These are phyloP conservation scores for Drosophila orena DNA, from an alignment of 1,140 invertebrate genomes.

Conservation along the genomic window DNA sequence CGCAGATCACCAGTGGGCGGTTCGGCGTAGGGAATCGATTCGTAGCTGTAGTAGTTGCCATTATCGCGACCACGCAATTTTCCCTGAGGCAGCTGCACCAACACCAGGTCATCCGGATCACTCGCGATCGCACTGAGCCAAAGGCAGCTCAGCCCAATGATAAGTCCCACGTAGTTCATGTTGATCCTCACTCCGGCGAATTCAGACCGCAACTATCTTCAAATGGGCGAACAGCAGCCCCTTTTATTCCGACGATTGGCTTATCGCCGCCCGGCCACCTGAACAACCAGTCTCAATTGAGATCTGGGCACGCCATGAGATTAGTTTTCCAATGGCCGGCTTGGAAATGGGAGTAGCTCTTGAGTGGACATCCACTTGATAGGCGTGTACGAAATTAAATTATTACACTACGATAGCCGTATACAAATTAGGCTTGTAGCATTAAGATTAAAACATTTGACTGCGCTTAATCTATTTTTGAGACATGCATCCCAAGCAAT, in stretches of 20 bases:
- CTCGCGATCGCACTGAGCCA: slow-evolving; percentile 12
- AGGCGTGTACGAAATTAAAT: not conserved
- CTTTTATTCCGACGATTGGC: slow-evolving; percentile 25
- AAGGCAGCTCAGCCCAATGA: slow-evolving; percentile 15
- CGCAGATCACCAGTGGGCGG: slow-evolving; percentile 84
- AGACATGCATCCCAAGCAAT: slow-evolving; percentile 5
- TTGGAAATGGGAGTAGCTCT: not conserved
- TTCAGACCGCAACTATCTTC: slow-evolving; percentile 28
- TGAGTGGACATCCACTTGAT: slow-evolving; percentile 6
- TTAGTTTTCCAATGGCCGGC: slow-evolving; percentile 13
- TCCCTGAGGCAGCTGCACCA: slow-evolving; percentile 74
- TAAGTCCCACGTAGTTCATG: slow-evolving; percentile 19
- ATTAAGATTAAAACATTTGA: not conserved
- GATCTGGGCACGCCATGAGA: slow-evolving; percentile 15
- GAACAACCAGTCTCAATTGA: slow-evolving; percentile 27
- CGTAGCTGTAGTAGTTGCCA: slow-evolving; percentile 84
- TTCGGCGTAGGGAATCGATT: slow-evolving; percentile 85
- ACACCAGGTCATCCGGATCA: slow-evolving; percentile 21
- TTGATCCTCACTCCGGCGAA: slow-evolving; percentile 13
- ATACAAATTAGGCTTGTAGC: slow-evolving; percentile 9
- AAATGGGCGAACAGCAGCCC: not conserved
- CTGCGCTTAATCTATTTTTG: not conserved
- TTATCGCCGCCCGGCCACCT: slow-evolving; percentile 31
- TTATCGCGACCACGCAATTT: slow-evolving; percentile 85
- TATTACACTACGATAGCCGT: not conserved